Evolutionary conservation across 2,888 invertebrate species (phyloP), one percentile per base, ranked within the genome.

Genomic region (Loripinus fragilis): DNA sequence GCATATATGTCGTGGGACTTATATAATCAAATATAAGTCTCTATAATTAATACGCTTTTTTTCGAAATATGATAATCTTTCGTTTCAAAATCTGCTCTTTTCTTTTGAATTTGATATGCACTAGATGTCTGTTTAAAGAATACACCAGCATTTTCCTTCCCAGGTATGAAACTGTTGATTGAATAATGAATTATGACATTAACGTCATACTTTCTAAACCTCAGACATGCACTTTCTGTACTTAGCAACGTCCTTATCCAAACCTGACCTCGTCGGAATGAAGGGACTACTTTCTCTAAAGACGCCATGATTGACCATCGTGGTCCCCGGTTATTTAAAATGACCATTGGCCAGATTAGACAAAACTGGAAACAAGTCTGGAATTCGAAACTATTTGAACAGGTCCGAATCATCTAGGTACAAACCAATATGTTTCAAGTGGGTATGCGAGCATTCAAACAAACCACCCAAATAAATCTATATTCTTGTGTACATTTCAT

Each of bases 401-500:
- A 60, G 33, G 3, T 60, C 10, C 33, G 33, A 33, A 33, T 60
- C 60, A 33, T 23, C 60, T 52, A 15, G 33, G 60, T 60, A 33
- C 60, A 60, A 60, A 60, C 17, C 17, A 20, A 60, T 60, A 60
- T 60, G 5, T 60, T 8, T 60, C 28, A 60, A 60, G 60, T 60
- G 33, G 60, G 60, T 60, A 60, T 30, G n/a, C 30, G 2, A 7
- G 60, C 20, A 33, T 33, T 17, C 60, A 60, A 60, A 60, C 17
- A 60, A 17, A 60, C 25, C 30, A 60, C 60, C 60, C 60, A 60
- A 60, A 60, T 60, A 60, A 60, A 60, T 60, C 60, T 60, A 60
- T 60, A 60, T 20, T 33, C 33, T 60, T 60, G 60, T 60, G 60
- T 60, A 60, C 33, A 3, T 60, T 60, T 60, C 33, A 8, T 60